These are phyloP conservation scores for Eidolon helvum DNA, from an alignment of 2,113 vertebrate species.

Conservation along the genomic window DNA sequence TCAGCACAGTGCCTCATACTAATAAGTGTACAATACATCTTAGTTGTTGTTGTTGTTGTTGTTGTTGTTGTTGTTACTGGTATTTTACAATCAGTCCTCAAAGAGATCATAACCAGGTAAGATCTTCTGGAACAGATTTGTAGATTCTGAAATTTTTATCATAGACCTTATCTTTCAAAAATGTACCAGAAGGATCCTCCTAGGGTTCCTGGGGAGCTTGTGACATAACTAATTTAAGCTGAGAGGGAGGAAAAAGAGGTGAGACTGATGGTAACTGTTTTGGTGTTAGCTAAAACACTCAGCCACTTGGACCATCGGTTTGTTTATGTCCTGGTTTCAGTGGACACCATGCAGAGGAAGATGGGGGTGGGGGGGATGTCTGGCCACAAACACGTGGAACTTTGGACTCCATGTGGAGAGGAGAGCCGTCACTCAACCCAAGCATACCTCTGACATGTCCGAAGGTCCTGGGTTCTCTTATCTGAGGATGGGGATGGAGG, in stretches of 20 bases:
- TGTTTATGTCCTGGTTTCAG: background rate
- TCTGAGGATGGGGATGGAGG: background rate
- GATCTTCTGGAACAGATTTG: background rate
- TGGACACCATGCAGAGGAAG: background rate
- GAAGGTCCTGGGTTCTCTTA: background rate
- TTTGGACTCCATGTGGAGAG: too few species aligned
- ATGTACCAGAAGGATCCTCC: background rate
- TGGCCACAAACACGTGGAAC: fast-evolving
- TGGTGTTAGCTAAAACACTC: background rate
- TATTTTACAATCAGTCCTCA: background rate
- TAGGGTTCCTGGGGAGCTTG: background rate
- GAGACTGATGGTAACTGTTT: background rate
- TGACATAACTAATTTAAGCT: background rate
- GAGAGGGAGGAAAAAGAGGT: background rate
- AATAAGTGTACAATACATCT: fast-evolving
- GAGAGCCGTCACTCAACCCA: background rate
- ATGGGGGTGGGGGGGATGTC: background rate
- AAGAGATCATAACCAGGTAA: background rate
- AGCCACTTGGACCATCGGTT: background rate
- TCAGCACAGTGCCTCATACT: fast-evolving
- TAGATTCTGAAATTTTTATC: background rate
- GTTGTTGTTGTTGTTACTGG: fast-evolving
- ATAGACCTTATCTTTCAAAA: background rate
- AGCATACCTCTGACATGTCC: fast-evolving
- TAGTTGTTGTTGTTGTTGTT: too few species aligned